Conservation (phyloP, 2,888 invertebrate species). For the Dicroscelio sp. region DNA sequence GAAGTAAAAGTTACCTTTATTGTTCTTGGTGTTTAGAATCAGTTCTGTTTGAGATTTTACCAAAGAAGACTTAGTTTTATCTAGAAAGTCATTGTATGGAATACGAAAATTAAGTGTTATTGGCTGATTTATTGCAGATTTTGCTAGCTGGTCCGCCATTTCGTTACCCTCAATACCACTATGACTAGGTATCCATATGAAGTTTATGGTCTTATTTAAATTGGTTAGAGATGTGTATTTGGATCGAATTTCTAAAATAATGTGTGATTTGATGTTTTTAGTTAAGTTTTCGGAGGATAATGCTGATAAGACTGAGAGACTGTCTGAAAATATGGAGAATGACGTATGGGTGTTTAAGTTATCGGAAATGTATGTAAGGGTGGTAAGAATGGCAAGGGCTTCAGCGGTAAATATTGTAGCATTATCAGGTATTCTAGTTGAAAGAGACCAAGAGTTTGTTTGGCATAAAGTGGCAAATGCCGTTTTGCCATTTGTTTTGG, state of each 20-base stretch:
- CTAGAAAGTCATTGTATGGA: neutral
- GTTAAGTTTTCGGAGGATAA: neutral
- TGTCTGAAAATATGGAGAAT: slow-evolving; percentile 9
- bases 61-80: too few relatives aligned
- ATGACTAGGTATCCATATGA: slow-evolving; percentile 14
- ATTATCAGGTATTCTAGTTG: neutral
- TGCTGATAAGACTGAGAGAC: slow-evolving; percentile 20
- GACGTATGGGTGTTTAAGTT: neutral
- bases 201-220: neutral
- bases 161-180: neutral
- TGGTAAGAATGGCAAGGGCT: neutral
- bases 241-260: neutral
- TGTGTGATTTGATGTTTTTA: neutral
- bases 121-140: neutral
- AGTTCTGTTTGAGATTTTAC: neutral
- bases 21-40: neutral
- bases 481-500: neutral
- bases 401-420: slow-evolving; percentile 6
- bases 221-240: neutral
- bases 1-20: neutral
- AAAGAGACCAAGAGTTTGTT: neutral
- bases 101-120: neutral
- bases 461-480: neutral
- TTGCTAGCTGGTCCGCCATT: neutral
- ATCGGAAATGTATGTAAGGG: neutral